phyloP scores from a whole-genome alignment of 2,113 vertebrate species.

The Perccottus glenii region DNA sequence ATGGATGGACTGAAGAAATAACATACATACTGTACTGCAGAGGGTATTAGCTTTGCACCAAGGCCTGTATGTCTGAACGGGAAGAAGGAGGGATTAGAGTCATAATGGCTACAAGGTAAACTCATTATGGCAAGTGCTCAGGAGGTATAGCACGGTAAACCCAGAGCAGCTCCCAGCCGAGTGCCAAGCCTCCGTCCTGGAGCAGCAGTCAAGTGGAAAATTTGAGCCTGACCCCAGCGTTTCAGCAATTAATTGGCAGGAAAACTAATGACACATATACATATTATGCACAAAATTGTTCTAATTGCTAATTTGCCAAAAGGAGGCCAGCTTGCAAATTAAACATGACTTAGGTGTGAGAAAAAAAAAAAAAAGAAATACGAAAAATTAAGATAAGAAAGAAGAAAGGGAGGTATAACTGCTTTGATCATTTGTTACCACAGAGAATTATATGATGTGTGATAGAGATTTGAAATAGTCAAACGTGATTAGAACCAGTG shows the following conservation, averaged over 20 bases:
- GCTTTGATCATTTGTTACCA: conserved; percentile 74
- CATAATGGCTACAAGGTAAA: conserved; percentile 97
- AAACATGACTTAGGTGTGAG: conserved; percentile 88
- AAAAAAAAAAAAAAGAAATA: conserved; percentile 52
- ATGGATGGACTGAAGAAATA: conserved; percentile 77
- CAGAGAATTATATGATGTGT: conserved; percentile 69
- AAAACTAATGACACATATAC: conserved; percentile 98
- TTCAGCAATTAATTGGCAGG: conserved; percentile 96
- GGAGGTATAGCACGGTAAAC: conserved; percentile 87
- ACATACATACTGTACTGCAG: not conserved
- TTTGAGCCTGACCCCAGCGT: conserved; percentile 88
- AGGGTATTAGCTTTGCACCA: conserved; percentile 8
- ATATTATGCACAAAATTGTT: conserved; percentile 97
- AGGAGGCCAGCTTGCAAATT: conserved; percentile 93
- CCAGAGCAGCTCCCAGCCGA: conserved; percentile 84
- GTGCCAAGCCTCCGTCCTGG: conserved; percentile 86
- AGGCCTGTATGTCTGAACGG: conserved; percentile 3
- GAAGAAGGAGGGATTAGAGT: conserved; percentile 86
- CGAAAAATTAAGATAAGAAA: not conserved
- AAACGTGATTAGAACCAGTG: conserved; percentile 9
- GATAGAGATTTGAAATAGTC: conserved; percentile 71
- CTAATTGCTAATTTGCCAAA: conserved; percentile 98
- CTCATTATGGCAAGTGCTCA: conserved; percentile 92
- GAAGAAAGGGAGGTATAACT: conserved; percentile 65
- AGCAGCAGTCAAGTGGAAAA: conserved; percentile 93